phyloP scores from a whole-genome alignment of 2,888 invertebrate genomes.

The Drosophila paranaensis region DNA sequence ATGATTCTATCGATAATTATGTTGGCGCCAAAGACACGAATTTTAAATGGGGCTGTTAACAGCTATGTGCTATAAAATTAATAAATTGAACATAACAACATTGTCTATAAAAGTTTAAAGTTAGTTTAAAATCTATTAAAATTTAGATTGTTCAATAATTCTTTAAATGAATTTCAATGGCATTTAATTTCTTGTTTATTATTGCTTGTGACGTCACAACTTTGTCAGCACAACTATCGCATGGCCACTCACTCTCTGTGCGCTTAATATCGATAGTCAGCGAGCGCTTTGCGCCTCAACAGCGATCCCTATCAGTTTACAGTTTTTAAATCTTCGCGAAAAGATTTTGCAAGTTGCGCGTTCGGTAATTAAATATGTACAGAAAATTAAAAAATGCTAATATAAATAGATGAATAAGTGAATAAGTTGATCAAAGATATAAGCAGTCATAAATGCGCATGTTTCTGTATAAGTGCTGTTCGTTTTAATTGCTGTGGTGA shows the following conservation, averaged over 20 bases:
- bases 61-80: too few species aligned
- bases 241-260: neutral
- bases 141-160: too few species aligned
- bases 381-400: neutral
- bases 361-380: neutral
- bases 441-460: neutral
- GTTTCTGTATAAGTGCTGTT: neutral
- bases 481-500: neutral
- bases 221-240: neutral
- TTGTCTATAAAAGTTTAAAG: too few species aligned
- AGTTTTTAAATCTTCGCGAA: neutral
- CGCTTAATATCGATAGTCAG: neutral
- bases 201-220: neutral
- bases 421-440: neutral
- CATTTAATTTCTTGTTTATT: too few species aligned
- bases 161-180: too few species aligned
- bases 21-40: neutral
- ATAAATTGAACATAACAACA: too few species aligned
- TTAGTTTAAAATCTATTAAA: too few species aligned
- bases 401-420: neutral
- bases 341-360: neutral
- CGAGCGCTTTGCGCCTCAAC: neutral
- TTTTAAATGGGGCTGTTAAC: too few species aligned
- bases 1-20: neutral
- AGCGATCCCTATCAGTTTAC: neutral